Percentiles rank a stretch among this genome's conserved stretches.
Conservation (phyloP, 2,797 vertebrate species). For the Ptychobarbus kaznakovi region DNA sequence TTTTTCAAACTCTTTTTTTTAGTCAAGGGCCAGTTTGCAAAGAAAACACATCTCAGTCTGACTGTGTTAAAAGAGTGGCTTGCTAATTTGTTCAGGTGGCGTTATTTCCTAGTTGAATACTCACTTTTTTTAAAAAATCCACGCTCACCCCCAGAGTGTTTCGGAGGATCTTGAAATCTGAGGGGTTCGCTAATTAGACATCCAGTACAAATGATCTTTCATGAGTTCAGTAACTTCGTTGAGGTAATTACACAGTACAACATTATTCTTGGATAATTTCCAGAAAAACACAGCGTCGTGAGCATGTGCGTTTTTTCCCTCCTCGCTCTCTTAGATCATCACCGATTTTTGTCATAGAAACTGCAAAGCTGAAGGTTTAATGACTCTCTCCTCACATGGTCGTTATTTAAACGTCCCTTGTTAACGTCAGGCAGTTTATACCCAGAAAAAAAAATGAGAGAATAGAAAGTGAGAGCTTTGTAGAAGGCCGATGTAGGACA, state of each 20-base stretch:
- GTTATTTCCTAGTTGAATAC: constrained; percentile 57
- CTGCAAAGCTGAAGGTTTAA: constrained; percentile 64
- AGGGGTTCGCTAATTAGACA: constrained; percentile 85
- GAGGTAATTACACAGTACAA: constrained; percentile 81
- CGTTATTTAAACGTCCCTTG: constrained; percentile 64
- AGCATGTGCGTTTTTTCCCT: constrained; percentile 60
- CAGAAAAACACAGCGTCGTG: constrained; percentile 79
- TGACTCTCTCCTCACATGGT: constrained; percentile 57
- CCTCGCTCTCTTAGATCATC: constrained; percentile 54
- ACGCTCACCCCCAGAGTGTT: constrained; percentile 75
- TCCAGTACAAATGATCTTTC: constrained; percentile 85
- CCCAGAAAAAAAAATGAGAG: constrained; percentile 26
- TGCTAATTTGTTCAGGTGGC: constrained; percentile 48
- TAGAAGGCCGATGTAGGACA: constrained; percentile 4
- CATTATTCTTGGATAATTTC: constrained; percentile 84
- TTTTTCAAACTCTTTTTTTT: constrained; percentile 59
- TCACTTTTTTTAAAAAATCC: constrained; percentile 59
- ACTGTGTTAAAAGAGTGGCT: constrained; percentile 1
- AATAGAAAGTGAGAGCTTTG: constrained; percentile 32
- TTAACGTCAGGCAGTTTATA: constrained; percentile 59
- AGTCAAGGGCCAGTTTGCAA: constrained; percentile 41
- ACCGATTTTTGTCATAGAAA: constrained; percentile 61
- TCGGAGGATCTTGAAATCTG: constrained; percentile 77
- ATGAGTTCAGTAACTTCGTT: constrained; percentile 81
- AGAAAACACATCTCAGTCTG: constrained; percentile 43